Evolutionary conservation across 2,888 invertebrate species (phyloP).

Genomic region (Matsumyia berberina): DNA sequence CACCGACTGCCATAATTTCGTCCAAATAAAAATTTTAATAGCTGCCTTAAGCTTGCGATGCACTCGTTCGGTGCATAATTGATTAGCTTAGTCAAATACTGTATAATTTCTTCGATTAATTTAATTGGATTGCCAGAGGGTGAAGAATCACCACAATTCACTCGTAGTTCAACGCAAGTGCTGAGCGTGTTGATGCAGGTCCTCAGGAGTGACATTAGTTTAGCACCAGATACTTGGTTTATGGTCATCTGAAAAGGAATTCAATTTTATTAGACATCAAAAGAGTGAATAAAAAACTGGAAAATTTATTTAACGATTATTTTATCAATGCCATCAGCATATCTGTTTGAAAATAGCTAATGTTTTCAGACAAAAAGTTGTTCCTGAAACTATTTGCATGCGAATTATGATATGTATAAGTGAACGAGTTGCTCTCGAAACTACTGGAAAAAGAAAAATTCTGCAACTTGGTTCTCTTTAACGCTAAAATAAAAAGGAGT

Average conservation of each 20-base stretch:
- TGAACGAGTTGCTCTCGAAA: no score
- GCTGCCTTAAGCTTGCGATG: constrained; percentile 90
- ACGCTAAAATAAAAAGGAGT: no score
- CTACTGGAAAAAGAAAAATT: no score
- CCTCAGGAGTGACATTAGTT: constrained; percentile 86
- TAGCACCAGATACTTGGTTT: constrained; percentile 90
- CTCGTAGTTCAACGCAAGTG: constrained; percentile 81
- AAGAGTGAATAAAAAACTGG: background rate
- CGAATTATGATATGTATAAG: no score
- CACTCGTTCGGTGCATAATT: constrained; percentile 88
- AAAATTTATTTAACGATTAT: no score
- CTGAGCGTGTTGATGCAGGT: constrained; percentile 82
- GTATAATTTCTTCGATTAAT: constrained; percentile 89
- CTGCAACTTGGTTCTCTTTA: no score
- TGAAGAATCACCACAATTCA: constrained; percentile 75
- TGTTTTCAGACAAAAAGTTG: no score
- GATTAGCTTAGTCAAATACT: constrained; percentile 89
- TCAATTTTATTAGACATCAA: constrained; percentile 29
- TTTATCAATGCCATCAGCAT: no score
- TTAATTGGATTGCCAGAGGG: constrained; percentile 79
- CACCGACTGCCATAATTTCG: constrained; percentile 86
- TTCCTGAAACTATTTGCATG: no score
- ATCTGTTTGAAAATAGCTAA: no score
- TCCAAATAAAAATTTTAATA: constrained; percentile 89
- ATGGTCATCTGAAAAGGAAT: constrained; percentile 88